Conservation (phyloP, 2,797 vertebrate genomes). For the Hybognathus amarus region DNA sequence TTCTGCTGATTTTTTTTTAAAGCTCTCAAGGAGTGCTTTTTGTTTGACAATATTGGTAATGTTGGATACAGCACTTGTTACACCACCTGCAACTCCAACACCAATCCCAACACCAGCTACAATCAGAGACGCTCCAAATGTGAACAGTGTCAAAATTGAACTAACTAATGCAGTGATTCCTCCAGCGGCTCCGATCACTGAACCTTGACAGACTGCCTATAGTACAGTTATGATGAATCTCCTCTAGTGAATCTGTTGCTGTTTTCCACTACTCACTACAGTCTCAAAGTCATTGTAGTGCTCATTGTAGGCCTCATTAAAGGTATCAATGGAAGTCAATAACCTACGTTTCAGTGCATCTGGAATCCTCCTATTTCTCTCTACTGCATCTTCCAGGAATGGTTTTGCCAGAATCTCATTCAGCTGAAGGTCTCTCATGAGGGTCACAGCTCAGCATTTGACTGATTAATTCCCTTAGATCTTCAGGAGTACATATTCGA, state of each 20-base stretch:
- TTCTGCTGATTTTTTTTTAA: neutral
- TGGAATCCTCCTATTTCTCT: neutral
- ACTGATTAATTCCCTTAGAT: neutral
- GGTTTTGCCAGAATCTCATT: neutral
- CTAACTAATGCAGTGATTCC: constrained; percentile 41
- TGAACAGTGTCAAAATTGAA: constrained; percentile 13
- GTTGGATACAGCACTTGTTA: constrained; percentile 5
- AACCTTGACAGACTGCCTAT: constrained; percentile 31
- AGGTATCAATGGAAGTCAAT: neutral
- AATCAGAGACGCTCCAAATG: constrained; percentile 42
- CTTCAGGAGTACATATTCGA: neutral
- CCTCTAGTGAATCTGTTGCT: constrained; percentile 25
- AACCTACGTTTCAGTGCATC: no score
- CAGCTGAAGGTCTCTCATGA: neutral
- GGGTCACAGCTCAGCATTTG: neutral
- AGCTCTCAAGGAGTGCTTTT: neutral
- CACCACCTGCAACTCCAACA: constrained; percentile 18
- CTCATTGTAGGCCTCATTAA: neutral
- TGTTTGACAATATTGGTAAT: neutral
- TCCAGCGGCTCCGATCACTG: constrained; percentile 12
- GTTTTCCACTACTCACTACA: neutral
- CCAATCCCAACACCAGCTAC: neutral
- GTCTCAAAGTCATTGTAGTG: neutral
- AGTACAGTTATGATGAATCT: constrained; percentile 17
- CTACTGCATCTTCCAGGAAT: neutral